Percentiles rank a stretch among this genome's conserved stretches.
These are phyloP conservation scores for Malacoraja senta DNA, from an alignment of 2,797 vertebrate species.

Conservation along the genomic window DNA sequence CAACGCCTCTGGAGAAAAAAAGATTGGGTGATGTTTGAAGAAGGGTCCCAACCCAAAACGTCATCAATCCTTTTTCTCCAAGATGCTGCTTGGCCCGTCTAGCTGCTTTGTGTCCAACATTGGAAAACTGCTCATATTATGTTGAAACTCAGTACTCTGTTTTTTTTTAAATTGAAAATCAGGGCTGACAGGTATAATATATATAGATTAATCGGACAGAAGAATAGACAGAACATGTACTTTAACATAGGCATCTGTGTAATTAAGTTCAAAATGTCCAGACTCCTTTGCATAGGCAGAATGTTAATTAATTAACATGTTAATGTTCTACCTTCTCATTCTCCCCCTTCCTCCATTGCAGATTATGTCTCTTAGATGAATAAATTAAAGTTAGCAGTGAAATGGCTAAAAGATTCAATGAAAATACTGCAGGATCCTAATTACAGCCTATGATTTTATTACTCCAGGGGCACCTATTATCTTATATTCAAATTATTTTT, in stretches of 20 bases:
- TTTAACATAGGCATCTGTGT: not conserved
- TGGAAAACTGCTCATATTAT: too few relatives aligned
- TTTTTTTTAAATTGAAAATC: too few relatives aligned
- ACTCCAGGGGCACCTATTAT: not conserved
- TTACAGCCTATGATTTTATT: not conserved
- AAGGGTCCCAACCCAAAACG: too few relatives aligned
- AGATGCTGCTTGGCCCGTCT: too few relatives aligned
- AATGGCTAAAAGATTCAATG: not conserved
- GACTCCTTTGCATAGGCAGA: not conserved
- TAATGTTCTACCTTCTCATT: not conserved
- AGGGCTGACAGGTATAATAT: not conserved
- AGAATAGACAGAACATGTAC: too few relatives aligned
- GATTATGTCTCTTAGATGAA: not conserved
- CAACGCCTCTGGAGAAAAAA: too few relatives aligned
- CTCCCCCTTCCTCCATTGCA: not conserved
- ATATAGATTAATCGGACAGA: too few relatives aligned
- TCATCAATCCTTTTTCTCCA: too few relatives aligned
- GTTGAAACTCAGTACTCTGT: too few relatives aligned
- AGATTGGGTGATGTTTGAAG: too few relatives aligned
- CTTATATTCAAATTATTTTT: not conserved
- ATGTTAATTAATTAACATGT: not conserved
- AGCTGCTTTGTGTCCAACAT: too few relatives aligned
- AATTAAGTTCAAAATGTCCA: not conserved
- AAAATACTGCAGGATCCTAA: not conserved
- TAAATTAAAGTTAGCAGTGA: not conserved